Evolutionary conservation across 2,113 vertebrate species (phyloP).

Genomic region (Motacilla tschutschensis): DNA sequence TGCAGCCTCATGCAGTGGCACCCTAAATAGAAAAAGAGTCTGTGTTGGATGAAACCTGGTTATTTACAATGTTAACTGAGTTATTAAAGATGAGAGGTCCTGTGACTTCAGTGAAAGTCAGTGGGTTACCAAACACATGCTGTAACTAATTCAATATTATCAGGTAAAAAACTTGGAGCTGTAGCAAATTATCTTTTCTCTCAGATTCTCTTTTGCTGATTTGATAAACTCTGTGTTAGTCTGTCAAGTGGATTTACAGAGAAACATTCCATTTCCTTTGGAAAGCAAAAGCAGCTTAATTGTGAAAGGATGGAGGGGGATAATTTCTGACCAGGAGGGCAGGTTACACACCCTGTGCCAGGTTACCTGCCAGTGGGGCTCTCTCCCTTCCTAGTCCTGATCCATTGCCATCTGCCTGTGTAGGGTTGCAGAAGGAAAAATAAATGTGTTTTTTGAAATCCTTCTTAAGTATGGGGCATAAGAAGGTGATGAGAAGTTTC

Average conservation of each 20-base stretch:
- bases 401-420: background rate
- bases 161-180: background rate
- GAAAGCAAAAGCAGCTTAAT: background rate
- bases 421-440: background rate
- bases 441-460: fast-evolving
- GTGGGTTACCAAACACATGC: background rate
- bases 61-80: background rate
- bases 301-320: background rate
- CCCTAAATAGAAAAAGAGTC: background rate
- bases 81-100: background rate
- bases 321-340: background rate
- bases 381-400: background rate
- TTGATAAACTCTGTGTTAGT: background rate
- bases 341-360: background rate
- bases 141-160: background rate
- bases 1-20: background rate
- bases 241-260: background rate
- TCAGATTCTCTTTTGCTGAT: background rate
- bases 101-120: background rate
- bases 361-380: background rate
- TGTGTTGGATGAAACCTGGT: fast-evolving
- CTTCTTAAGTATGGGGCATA: background rate
- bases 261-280: background rate
- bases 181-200: background rate
- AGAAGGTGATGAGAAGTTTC: background rate